Conservation (phyloP, 2,888 invertebrate species). For the Amaurobius ferox region DNA sequence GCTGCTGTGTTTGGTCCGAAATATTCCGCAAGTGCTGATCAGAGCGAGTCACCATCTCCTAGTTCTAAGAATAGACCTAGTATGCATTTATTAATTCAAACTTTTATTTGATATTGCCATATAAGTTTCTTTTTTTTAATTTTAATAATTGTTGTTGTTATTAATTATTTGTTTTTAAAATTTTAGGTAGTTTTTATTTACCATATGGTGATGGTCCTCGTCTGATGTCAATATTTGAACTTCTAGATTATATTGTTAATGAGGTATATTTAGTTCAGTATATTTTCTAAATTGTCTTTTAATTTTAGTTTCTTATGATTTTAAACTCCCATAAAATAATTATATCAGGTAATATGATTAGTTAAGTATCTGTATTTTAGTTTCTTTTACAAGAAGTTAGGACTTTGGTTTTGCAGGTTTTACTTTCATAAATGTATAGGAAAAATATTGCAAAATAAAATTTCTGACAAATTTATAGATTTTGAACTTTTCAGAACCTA, state of each 20-base stretch:
- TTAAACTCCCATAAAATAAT: too few relatives aligned
- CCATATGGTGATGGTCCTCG: constrained; percentile 68
- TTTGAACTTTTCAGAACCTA: too few relatives aligned
- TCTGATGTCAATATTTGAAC: constrained; percentile 97
- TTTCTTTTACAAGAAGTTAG: too few relatives aligned
- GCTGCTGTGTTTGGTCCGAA: constrained; percentile 87
- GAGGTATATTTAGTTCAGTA: constrained; percentile 82
- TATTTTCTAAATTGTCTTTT: neutral
- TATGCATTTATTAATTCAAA: constrained; percentile 25
- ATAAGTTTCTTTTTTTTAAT: neutral
- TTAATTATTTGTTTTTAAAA: neutral
- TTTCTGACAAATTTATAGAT: too few relatives aligned
- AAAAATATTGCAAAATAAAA: too few relatives aligned
- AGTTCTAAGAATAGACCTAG: constrained; percentile 72
- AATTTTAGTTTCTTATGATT: too few relatives aligned
- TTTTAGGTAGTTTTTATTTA: constrained; percentile 63
- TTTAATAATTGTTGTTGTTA: neutral
- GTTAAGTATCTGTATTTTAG: too few relatives aligned
- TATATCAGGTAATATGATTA: too few relatives aligned
- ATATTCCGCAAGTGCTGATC: constrained; percentile 81
- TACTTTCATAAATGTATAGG: too few relatives aligned
- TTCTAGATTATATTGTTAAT: constrained; percentile 98
- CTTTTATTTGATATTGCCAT: neutral
- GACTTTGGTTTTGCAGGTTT: too few relatives aligned
- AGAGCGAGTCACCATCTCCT: constrained; percentile 72